A percentile compares a stretch with the other conserved stretches of the same genome.
These are phyloP conservation scores for Gisinianus flammeolus DNA, from an alignment of 2,888 invertebrate genomes.

Conservation along the genomic window DNA sequence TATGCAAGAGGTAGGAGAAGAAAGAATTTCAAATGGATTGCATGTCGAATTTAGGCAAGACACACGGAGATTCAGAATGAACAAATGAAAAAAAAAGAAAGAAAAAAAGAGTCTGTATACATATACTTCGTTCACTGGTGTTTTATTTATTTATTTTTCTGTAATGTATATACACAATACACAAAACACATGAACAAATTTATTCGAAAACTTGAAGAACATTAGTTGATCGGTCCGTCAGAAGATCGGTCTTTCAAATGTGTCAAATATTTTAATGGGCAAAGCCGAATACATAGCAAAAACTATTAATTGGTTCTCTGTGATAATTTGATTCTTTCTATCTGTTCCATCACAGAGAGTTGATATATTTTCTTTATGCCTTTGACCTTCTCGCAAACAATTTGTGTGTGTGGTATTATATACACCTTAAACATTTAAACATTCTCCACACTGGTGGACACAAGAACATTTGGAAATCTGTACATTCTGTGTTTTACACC, in stretches of 20 bases:
- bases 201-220: slow-evolving; percentile 34
- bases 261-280: slow-evolving; percentile 40
- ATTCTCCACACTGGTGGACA: background rate
- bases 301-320: slow-evolving; percentile 42
- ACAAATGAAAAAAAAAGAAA: background rate
- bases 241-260: slow-evolving; percentile 22
- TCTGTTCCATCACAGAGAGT: background rate
- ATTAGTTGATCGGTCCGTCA: slow-evolving; percentile 33
- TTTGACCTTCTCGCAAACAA: slow-evolving; percentile 39
- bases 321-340: slow-evolving; percentile 33
- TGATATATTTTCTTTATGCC: slow-evolving; percentile 36
- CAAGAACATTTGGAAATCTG: slow-evolving; percentile 16
- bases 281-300: slow-evolving; percentile 30
- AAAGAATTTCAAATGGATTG: slow-evolving; percentile 19
- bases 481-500: slow-evolving; percentile 25
- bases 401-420: background rate
- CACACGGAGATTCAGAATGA: background rate
- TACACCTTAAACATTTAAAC: no score
- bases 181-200: slow-evolving; percentile 22
- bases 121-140: background rate
- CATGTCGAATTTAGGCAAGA: slow-evolving; percentile 29
- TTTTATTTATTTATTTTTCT: background rate
- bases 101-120: background rate
- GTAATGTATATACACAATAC: background rate
- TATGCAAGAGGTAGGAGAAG: background rate